Conservation (phyloP, 2,888 invertebrate genomes). For the Eupithecia exiguata region DNA sequence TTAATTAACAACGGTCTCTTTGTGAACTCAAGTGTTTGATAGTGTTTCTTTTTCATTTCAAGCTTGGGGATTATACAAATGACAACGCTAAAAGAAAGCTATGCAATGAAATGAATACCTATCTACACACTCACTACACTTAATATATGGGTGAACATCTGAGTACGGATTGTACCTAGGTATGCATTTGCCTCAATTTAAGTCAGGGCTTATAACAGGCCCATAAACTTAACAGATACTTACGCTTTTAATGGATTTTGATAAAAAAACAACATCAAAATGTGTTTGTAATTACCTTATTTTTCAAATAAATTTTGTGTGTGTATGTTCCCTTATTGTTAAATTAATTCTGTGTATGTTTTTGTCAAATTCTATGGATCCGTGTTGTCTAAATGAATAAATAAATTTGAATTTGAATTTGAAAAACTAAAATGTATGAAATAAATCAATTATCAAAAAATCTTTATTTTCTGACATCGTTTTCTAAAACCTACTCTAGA, state of each 20-base stretch:
- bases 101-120: not conserved
- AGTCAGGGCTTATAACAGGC: not conserved
- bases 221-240: not conserved
- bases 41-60: slow-evolving; percentile 6
- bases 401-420: no score
- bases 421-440: no score
- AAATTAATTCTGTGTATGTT: no score
- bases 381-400: no score
- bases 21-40: slow-evolving; percentile 18
- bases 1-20: slow-evolving; percentile 29
- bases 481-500: no score
- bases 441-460: no score
- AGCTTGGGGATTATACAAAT: slow-evolving; percentile 2
- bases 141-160: not conserved
- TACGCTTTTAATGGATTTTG: not conserved
- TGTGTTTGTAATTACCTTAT: no score
- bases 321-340: no score
- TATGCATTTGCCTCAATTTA: not conserved
- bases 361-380: no score
- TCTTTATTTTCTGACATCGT: no score
- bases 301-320: no score
- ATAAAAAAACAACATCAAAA: not conserved
- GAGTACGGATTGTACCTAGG: not conserved
- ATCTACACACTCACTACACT: not conserved
- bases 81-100: not conserved